A percentile compares a stretch with the other conserved stretches of the same genome.
phyloP scores from a whole-genome alignment of 1,140 invertebrate genomes.

The Tetramorium simillimum region DNA sequence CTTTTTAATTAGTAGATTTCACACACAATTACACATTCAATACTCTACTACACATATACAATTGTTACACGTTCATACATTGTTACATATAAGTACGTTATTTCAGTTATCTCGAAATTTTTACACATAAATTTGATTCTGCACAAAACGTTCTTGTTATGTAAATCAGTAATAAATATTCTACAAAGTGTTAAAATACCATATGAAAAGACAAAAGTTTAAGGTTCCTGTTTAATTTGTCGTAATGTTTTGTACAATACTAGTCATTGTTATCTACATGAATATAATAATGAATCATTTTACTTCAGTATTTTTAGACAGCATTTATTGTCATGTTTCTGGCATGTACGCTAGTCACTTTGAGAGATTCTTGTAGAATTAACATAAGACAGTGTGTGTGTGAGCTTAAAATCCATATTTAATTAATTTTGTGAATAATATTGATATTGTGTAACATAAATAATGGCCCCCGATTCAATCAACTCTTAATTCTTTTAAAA shows the following conservation, averaged over 20 bases:
- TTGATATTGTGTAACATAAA: background rate
- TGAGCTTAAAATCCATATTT: background rate
- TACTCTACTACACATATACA: background rate
- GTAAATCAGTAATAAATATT: background rate
- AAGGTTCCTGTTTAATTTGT: slow-evolving; percentile 7
- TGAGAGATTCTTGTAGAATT: slow-evolving; percentile 1
- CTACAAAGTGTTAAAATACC: background rate
- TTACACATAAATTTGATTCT: background rate
- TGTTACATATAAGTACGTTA: background rate
- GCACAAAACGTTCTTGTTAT: background rate
- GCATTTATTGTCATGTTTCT: slow-evolving; percentile 31
- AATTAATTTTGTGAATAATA: slow-evolving; percentile 8
- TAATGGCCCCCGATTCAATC: background rate
- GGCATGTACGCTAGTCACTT: slow-evolving; percentile 32
- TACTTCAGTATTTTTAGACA: slow-evolving; percentile 39
- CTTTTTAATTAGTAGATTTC: background rate
- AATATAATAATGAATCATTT: slow-evolving; percentile 31
- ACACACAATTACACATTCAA: background rate
- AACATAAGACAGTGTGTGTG: background rate
- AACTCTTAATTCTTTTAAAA: slow-evolving; percentile 1
- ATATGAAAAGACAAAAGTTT: background rate
- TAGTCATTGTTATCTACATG: slow-evolving; percentile 39
- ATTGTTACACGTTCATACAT: background rate
- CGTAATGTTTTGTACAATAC: slow-evolving; percentile 3
- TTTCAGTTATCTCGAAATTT: background rate